Evolutionary conservation across 2,797 vertebrate genomes (phyloP).

Genomic region (Lacerta agilis): DNA sequence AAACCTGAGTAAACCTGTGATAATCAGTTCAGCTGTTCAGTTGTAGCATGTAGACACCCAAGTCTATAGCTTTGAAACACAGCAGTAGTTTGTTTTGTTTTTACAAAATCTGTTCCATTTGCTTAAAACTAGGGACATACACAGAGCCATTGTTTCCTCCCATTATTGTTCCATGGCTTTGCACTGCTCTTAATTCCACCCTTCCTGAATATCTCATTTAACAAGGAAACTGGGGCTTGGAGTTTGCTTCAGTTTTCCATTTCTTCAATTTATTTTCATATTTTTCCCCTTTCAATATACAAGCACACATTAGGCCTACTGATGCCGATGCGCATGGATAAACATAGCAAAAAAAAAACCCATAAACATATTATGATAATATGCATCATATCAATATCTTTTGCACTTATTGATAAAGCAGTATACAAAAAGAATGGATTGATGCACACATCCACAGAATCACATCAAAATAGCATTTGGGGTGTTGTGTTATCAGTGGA

Average conservation of each 20-base stretch:
- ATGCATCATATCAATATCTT: too few species aligned
- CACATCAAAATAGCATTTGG: background rate
- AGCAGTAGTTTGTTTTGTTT: too few species aligned
- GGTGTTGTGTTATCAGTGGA: background rate
- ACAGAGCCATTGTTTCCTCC: background rate
- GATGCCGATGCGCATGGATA: background rate
- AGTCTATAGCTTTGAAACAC: background rate
- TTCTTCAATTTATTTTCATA: background rate
- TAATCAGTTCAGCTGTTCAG: background rate
- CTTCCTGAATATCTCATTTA: background rate
- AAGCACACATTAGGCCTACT: background rate
- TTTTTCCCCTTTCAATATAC: background rate
- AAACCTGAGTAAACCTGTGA: background rate
- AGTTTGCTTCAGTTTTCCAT: background rate
- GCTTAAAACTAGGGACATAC: background rate
- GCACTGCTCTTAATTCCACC: background rate
- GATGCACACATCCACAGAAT: background rate
- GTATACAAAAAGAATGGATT: background rate
- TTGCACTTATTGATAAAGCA: background rate
- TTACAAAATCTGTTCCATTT: background rate
- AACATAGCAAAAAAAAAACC: too few species aligned
- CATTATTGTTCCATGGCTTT: background rate
- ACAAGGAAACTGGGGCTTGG: background rate
- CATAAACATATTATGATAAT: background rate
- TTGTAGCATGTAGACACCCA: background rate